Evolutionary conservation across 2,888 invertebrate genomes (phyloP), one percentile per base, ranked within the genome.

Genomic region (Lypha dubia): DNA sequence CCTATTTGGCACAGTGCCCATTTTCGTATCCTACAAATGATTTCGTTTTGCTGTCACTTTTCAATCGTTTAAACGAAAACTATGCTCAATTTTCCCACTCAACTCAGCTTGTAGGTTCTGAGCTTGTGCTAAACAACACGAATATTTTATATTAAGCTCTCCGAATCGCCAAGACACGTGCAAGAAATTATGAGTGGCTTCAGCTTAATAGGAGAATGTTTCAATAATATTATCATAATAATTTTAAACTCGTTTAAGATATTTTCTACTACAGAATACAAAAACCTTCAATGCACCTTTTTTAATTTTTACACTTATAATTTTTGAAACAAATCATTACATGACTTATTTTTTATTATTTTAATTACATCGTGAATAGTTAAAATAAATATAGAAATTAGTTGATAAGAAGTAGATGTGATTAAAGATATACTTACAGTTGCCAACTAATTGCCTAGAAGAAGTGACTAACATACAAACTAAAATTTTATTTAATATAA

Each of bases 1-100:
- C 73, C 77, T 70, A 81, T 53, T 84, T 84, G 84, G 84, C 84
- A 84, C 22, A 79, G 51, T 84, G 84, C 84, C 84, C 81, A 84
- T 81, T 81, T 84, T 49, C 81, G 74, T 81, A 84, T 79, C 74
- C 77, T 51, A 63, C 46, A 63, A 56, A 63, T 62, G 32, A 24
- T 15, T 11, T 83, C 73, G 67, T 46, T 67, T 56, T 41, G 58
- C 13, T 13, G 6, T 28, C 22, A 17, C 24, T 17, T 35, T 22
- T 3, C 49, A n/a, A 56, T 80, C 76, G 49, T 74, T 22, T 22
- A 5, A 20, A 41, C 15, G 7, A 71, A 44, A 49, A 11, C 22
- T 35, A 22, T 13, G 11, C 46, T 73, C 71, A 60, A 68, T 51
- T 67, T 13, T 15, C n/a, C n/a, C 7, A 9, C n/a, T 67, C 0